Percentiles rank a stretch among this genome's conserved stretches.
These are phyloP conservation scores for Bufotes viridis DNA, from an alignment of 2,797 vertebrate genomes.

Conservation along the genomic window DNA sequence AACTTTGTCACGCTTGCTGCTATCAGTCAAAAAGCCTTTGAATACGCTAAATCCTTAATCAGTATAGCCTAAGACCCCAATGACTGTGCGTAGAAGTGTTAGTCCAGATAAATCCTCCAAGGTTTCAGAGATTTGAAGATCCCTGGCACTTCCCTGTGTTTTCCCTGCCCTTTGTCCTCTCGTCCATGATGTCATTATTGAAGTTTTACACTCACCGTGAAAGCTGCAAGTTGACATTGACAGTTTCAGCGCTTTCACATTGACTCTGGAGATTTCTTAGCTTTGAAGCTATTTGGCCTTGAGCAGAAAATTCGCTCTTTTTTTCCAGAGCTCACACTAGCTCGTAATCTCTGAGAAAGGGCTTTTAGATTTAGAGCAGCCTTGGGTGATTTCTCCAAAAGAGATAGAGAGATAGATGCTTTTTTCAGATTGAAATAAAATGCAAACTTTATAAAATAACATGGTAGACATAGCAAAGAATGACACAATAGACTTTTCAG, in stretches of 20 bases:
- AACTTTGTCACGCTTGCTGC: slow-evolving; percentile 74
- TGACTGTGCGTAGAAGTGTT: slow-evolving; percentile 81
- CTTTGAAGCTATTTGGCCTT: slow-evolving; percentile 98
- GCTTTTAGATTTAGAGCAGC: slow-evolving; percentile 74
- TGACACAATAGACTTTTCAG: neutral
- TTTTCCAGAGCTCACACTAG: slow-evolving; percentile 80
- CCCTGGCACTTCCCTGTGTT: slow-evolving; percentile 81
- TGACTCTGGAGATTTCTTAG: slow-evolving; percentile 90
- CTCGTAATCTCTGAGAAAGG: slow-evolving; percentile 79
- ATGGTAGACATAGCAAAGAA: slow-evolving; percentile 1
- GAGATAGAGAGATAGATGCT: slow-evolving; percentile 63
- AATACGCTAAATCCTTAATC: slow-evolving; percentile 83
- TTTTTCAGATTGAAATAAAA: slow-evolving; percentile 63
- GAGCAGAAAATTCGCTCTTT: slow-evolving; percentile 94
- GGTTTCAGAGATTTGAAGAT: slow-evolving; percentile 91
- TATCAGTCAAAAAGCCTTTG: slow-evolving; percentile 77
- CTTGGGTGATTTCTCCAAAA: slow-evolving; percentile 74
- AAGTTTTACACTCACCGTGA: slow-evolving; percentile 87
- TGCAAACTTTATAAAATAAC: slow-evolving; percentile 68
- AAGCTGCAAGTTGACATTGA: slow-evolving; percentile 91
- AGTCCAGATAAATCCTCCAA: slow-evolving; percentile 87
- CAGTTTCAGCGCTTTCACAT: slow-evolving; percentile 89
- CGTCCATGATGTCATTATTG: slow-evolving; percentile 95
- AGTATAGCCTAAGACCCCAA: slow-evolving; percentile 80
- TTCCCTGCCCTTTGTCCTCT: slow-evolving; percentile 82